Conservation (phyloP, 1,140 invertebrate species). For the Pectinophora gossypiella region DNA sequence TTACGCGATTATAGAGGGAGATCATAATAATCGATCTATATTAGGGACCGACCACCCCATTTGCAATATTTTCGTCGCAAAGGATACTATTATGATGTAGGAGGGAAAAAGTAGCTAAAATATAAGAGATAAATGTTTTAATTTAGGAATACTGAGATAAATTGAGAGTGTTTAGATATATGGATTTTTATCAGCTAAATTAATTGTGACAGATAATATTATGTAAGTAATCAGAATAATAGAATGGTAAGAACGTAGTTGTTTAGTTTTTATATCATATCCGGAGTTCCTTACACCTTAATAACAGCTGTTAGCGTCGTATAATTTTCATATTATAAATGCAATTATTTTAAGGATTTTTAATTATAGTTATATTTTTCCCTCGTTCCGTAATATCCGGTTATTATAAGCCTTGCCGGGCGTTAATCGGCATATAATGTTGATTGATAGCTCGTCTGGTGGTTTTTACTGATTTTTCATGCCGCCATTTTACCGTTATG, state of each 20-base stretch:
- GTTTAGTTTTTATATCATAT: too few relatives aligned
- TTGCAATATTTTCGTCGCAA: background rate
- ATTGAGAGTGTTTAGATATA: too few relatives aligned
- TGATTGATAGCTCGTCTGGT: slow-evolving; percentile 37
- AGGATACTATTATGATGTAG: too few relatives aligned
- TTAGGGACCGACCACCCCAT: slow-evolving; percentile 19
- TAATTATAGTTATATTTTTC: slow-evolving; percentile 29
- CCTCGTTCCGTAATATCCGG: slow-evolving; percentile 36
- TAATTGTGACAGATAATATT: too few relatives aligned
- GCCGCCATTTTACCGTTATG: slow-evolving; percentile 20
- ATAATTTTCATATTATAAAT: slow-evolving; percentile 17
- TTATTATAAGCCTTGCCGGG: slow-evolving; percentile 19
- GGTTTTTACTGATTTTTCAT: slow-evolving; percentile 38
- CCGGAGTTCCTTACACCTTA: background rate
- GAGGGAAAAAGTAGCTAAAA: too few relatives aligned
- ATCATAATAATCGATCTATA: slow-evolving; percentile 42
- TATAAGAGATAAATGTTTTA: too few relatives aligned
- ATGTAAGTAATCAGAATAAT: too few relatives aligned
- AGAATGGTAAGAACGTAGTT: too few relatives aligned
- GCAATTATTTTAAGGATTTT: slow-evolving; percentile 21
- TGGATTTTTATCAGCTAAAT: too few relatives aligned
- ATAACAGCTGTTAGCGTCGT: slow-evolving; percentile 10
- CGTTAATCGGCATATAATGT: slow-evolving; percentile 40
- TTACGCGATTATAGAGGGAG: slow-evolving; percentile 47
- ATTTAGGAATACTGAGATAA: too few relatives aligned